Evolutionary conservation across 2,797 vertebrate genomes (phyloP).

Genomic region (Eutrigla gurnardus): DNA sequence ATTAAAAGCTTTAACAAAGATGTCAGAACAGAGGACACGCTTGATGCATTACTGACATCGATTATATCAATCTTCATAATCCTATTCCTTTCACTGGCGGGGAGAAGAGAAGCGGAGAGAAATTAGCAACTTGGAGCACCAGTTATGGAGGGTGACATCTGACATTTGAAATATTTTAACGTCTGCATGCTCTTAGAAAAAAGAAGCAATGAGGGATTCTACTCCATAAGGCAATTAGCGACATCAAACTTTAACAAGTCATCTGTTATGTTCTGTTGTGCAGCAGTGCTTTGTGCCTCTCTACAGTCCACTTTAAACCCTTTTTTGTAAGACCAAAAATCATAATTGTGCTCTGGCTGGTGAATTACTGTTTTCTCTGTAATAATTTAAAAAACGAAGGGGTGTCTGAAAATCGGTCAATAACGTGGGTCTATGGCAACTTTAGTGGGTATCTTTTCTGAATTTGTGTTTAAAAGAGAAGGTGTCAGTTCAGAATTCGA

Average conservation of each 20-base stretch:
- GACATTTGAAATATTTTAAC: not conserved
- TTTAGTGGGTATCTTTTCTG: slow-evolving; percentile 6
- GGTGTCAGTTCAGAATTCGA: slow-evolving; percentile 6
- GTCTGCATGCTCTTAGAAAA: slow-evolving; percentile 1
- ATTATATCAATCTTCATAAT: slow-evolving; percentile 77
- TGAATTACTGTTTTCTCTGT: slow-evolving; percentile 6
- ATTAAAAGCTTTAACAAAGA: slow-evolving; percentile 79
- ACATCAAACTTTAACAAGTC: slow-evolving; percentile 70
- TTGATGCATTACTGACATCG: slow-evolving; percentile 76
- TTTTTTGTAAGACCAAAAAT: slow-evolving; percentile 20
- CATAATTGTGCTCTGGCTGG: slow-evolving; percentile 25
- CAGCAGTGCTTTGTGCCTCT: slow-evolving; percentile 62
- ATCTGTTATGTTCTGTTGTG: slow-evolving; percentile 52
- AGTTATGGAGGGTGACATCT: slow-evolving; percentile 7
- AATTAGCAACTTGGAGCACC: slow-evolving; percentile 1
- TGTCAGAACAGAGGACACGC: slow-evolving; percentile 79
- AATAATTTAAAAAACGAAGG: not conserved
- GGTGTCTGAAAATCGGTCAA: not conserved
- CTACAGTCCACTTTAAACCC: slow-evolving; percentile 66
- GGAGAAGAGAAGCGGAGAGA: slow-evolving; percentile 24
- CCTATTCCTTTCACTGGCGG: slow-evolving; percentile 58
- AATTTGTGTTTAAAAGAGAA: not conserved
- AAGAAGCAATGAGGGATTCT: slow-evolving; percentile 38
- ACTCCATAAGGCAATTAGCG: slow-evolving; percentile 65
- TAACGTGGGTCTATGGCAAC: slow-evolving; percentile 11